Evolutionary conservation across 2,888 invertebrate genomes (phyloP).

Genomic region (Drosophila engyochracea): DNA sequence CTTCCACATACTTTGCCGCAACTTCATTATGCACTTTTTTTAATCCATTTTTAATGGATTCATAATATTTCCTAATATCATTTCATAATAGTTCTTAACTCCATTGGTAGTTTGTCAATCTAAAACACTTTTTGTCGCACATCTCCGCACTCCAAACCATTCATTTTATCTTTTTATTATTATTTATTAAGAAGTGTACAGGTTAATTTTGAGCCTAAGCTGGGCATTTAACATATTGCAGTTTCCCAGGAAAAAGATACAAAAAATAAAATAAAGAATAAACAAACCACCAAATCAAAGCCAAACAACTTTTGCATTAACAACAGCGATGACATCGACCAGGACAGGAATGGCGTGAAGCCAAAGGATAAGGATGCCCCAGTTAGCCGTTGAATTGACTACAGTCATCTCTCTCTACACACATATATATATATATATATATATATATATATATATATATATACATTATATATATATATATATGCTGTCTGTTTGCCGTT

Average conservation of each 20-base stretch:
- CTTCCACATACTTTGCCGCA: not conserved
- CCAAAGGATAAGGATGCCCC: slow-evolving; percentile 5
- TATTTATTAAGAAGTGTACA: not conserved
- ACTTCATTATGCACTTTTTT: not conserved
- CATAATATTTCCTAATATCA: no score
- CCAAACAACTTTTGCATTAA: not conserved
- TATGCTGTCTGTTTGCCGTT: not conserved
- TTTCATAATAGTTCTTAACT: no score
- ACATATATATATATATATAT: not conserved
- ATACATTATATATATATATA: not conserved
- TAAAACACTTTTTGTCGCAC: not conserved
- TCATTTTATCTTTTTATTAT: not conserved
- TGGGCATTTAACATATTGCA: not conserved
- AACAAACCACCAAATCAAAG: not conserved
- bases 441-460: not conserved
- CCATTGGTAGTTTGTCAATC: not conserved
- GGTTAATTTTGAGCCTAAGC: not conserved
- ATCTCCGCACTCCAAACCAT: not conserved
- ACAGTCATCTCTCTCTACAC: not conserved
- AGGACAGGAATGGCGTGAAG: not conserved
- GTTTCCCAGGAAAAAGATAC: not conserved
- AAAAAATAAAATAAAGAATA: not conserved
- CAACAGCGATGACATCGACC: not conserved
- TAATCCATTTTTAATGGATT: not conserved
- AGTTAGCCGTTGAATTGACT: not conserved